Percentiles rank a stretch among this genome's conserved stretches.
phyloP scores from a whole-genome alignment of 2,888 invertebrate species.

The Perithous albicinctus region DNA sequence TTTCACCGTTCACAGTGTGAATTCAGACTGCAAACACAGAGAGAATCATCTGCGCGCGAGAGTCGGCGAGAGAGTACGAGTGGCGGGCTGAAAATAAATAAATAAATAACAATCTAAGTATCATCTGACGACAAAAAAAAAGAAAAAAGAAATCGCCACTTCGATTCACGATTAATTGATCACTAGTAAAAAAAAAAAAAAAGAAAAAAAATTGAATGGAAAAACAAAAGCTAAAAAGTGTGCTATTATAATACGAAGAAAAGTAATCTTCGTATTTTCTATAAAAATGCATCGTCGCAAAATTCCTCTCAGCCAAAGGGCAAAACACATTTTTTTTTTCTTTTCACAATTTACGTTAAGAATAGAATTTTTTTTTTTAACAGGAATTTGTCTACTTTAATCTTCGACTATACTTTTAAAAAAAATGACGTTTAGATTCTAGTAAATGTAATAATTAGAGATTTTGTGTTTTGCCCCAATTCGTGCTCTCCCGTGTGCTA shows the following conservation, averaged over 20 bases:
- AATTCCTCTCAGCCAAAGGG: conserved; percentile 32
- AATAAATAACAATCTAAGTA: conserved; percentile 18
- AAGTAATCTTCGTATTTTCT: conserved; percentile 17
- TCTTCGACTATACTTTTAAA: not conserved
- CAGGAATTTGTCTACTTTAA: not conserved
- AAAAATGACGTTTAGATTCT: not conserved
- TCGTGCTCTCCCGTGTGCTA: conserved; percentile 62
- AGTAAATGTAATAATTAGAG: conserved; percentile 10
- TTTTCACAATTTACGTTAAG: conserved; percentile 22
- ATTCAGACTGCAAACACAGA: conserved; percentile 61
- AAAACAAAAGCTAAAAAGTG: conserved; percentile 7
- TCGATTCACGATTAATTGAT: conserved; percentile 30
- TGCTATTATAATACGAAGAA: not conserved
- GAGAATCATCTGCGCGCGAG: conserved; percentile 51
- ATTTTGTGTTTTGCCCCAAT: conserved; percentile 6
- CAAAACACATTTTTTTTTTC: conserved; percentile 25
- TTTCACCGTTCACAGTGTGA: conserved; percentile 67
- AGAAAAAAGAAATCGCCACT: not conserved
- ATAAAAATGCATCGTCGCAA: conserved; percentile 17
- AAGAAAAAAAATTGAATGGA: conserved; percentile 28
- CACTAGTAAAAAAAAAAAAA: conserved; percentile 13
- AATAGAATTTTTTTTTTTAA: not conserved
- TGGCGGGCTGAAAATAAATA: conserved; percentile 10
- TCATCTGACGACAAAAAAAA: conserved; percentile 12
- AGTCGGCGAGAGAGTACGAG: conserved; percentile 45